Evolutionary conservation across 2,888 invertebrate genomes (phyloP).

Genomic region (Conomelus anceps): DNA sequence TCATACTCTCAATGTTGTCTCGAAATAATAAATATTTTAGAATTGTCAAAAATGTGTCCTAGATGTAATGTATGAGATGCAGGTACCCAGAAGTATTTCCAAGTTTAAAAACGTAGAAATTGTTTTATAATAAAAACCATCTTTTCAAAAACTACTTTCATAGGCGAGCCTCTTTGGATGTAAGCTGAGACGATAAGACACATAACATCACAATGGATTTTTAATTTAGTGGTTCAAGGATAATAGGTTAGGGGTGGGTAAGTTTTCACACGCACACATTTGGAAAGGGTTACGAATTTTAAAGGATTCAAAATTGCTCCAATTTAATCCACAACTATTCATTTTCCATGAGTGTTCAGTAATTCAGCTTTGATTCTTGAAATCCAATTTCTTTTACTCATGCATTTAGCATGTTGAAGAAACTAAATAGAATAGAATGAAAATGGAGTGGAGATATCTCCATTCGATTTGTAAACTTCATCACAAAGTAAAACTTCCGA

Average conservation of each 20-base stretch:
- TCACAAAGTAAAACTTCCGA: too few relatives aligned
- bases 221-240: not conserved
- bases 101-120: not conserved
- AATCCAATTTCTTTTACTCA: not conserved
- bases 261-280: not conserved
- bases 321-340: not conserved
- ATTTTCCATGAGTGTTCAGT: too few relatives aligned
- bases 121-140: too few relatives aligned
- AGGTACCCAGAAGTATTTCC: not conserved
- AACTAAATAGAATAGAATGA: too few relatives aligned
- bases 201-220: not conserved
- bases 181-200: not conserved
- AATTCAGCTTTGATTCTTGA: not conserved
- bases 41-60: not conserved
- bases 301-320: not conserved
- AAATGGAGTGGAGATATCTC: too few relatives aligned
- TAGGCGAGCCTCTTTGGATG: constrained; percentile 10
- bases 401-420: too few relatives aligned
- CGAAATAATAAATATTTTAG: not conserved
- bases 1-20: not conserved
- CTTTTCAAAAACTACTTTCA: not conserved
- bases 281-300: not conserved
- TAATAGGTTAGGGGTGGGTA: not conserved
- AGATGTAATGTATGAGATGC: not conserved
- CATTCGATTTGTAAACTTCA: too few relatives aligned